Evolutionary conservation across 2,113 vertebrate genomes (phyloP).

Genomic region (Shinisaurus crocodilurus): DNA sequence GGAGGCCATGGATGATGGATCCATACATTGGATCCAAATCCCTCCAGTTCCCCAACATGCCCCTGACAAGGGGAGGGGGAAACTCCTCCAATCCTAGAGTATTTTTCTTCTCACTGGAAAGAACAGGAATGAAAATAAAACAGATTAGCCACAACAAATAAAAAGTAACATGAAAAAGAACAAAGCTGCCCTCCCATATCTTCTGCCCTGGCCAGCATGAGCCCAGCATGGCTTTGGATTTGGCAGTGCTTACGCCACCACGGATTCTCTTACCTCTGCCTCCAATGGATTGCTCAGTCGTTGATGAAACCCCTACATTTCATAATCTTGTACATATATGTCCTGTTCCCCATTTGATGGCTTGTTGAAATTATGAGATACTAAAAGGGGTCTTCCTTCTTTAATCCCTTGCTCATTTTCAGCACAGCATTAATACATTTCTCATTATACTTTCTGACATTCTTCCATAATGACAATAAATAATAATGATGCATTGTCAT

Average conservation of each 20-base stretch:
- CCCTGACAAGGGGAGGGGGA: too few relatives aligned
- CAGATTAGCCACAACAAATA: background rate
- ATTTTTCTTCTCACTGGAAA: background rate
- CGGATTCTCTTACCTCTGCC: background rate
- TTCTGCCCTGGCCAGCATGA: background rate
- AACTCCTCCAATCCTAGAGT: too few relatives aligned
- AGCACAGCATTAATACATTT: slow-evolving; percentile 10
- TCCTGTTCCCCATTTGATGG: background rate
- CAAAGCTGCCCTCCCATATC: background rate
- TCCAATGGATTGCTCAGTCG: background rate
- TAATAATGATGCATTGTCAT: background rate
- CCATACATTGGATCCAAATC: too few relatives aligned
- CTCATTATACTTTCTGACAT: slow-evolving; percentile 6
- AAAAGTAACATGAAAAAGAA: background rate
- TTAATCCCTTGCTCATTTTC: slow-evolving; percentile 28
- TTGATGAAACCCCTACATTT: background rate
- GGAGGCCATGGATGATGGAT: too few relatives aligned
- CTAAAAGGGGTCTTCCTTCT: rapidly evolving
- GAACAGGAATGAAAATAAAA: too few relatives aligned
- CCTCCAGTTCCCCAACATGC: too few relatives aligned
- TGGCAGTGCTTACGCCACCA: too few relatives aligned
- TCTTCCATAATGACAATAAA: background rate
- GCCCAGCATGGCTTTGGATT: too few relatives aligned
- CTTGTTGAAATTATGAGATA: background rate
- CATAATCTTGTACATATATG: background rate